A percentile compares a stretch with the other conserved stretches of the same genome.
Evolutionary conservation across 1,140 invertebrate genomes (phyloP).

Genomic region (Zaprionus capensis): DNA sequence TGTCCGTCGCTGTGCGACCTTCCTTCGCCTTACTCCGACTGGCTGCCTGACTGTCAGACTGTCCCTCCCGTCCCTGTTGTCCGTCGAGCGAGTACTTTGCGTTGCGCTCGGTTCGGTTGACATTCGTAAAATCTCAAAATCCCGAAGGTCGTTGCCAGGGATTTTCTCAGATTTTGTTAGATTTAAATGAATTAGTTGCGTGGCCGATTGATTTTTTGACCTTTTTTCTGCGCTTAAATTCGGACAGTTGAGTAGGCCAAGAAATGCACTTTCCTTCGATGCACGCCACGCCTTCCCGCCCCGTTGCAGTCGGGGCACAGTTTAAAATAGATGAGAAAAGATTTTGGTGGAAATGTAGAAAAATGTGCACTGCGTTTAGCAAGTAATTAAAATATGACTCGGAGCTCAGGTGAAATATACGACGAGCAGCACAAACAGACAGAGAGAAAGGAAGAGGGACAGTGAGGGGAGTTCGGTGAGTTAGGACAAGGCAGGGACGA

Average conservation of each 20-base stretch:
- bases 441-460: not conserved
- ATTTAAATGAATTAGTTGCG: slow-evolving; percentile 85
- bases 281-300: not conserved
- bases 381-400: slow-evolving; percentile 78
- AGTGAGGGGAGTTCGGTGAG: not conserved
- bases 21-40: slow-evolving; percentile 5
- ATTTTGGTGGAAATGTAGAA: slow-evolving; percentile 61
- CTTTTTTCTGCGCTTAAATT: slow-evolving; percentile 61
- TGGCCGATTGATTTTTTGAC: slow-evolving; percentile 85
- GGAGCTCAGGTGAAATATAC: slow-evolving; percentile 58
- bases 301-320: not conserved
- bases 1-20: not conserved
- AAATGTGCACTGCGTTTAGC: slow-evolving; percentile 71
- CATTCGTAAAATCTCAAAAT: slow-evolving; percentile 84
- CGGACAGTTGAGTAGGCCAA: slow-evolving; percentile 44
- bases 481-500: not conserved
- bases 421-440: not conserved
- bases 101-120: slow-evolving; percentile 83
- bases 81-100: slow-evolving; percentile 65
- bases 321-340: slow-evolving; percentile 57
- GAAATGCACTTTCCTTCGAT: slow-evolving; percentile 35
- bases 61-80: slow-evolving; percentile 14
- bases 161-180: slow-evolving; percentile 85
- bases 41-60: slow-evolving; percentile 18
- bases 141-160: slow-evolving; percentile 84